Evolutionary conservation across 2,888 invertebrate species (phyloP).

Genomic region (Protonemura montana): DNA sequence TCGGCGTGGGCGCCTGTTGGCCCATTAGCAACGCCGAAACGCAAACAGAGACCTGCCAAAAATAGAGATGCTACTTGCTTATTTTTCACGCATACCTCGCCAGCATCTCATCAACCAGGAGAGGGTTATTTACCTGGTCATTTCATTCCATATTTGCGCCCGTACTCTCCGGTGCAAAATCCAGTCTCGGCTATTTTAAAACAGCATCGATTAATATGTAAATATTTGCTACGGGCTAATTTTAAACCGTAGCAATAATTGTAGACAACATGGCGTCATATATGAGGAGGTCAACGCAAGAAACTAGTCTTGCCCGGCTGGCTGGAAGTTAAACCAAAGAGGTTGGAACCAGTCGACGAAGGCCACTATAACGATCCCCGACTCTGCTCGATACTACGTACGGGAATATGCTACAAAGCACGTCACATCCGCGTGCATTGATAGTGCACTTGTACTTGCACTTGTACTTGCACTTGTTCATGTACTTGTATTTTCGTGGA

Average conservation of each 20-base stretch:
- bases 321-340: not conserved
- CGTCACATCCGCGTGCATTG: constrained; percentile 18
- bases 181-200: constrained; percentile 20
- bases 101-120: not conserved
- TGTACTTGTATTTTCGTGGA: not conserved
- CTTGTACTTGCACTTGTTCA: too few species aligned
- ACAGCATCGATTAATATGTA: constrained; percentile 29
- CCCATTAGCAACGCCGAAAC: not conserved
- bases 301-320: constrained; percentile 30
- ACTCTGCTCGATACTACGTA: not conserved
- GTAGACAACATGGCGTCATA: constrained; percentile 41
- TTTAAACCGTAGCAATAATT: constrained; percentile 39
- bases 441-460: not conserved
- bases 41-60: not conserved
- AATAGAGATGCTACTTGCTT: not conserved
- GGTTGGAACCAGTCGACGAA: constrained; percentile 34
- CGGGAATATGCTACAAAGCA: not conserved
- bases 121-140: not conserved
- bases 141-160: too few species aligned
- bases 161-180: not conserved
- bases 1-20: not conserved
- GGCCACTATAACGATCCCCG: constrained; percentile 8
- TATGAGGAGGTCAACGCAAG: constrained; percentile 31
- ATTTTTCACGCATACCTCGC: not conserved
- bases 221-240: constrained; percentile 38